Percentiles rank a stretch among this genome's conserved stretches.
phyloP scores from a whole-genome alignment of 2,888 invertebrate genomes.

The Leptarthrus brevirostris region DNA sequence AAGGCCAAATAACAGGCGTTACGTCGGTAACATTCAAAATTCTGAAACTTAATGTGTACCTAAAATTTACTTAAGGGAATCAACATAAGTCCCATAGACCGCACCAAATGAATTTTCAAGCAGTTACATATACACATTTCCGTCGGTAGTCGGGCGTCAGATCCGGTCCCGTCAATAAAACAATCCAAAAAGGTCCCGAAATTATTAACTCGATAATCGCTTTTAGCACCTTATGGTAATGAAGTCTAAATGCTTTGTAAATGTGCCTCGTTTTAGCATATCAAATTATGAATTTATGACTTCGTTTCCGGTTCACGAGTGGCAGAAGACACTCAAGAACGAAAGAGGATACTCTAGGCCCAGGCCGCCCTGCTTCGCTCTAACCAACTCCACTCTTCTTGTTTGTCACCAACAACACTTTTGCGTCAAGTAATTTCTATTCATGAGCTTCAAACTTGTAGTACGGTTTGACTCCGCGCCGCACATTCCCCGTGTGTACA shows the following conservation, averaged over 20 bases:
- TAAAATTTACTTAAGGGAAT: constrained; percentile 19
- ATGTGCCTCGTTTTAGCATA: constrained; percentile 49
- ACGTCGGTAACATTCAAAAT: neutral
- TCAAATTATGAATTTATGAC: constrained; percentile 50
- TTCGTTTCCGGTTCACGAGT: constrained; percentile 46
- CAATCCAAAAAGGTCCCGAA: constrained; percentile 49
- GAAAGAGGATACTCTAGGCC: constrained; percentile 14
- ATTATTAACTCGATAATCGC: constrained; percentile 49
- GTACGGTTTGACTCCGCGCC: neutral
- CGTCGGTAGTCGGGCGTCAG: neutral
- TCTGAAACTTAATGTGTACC: constrained; percentile 19
- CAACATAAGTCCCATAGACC: constrained; percentile 33
- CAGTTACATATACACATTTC: constrained; percentile 44
- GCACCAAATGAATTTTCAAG: constrained; percentile 32
- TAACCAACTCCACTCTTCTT: neutral
- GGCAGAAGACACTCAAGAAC: constrained; percentile 10
- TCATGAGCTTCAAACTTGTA: constrained; percentile 42
- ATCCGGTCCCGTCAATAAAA: constrained; percentile 45
- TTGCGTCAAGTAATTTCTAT: constrained; percentile 49
- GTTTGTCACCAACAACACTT: constrained; percentile 43
- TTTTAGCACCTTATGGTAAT: constrained; percentile 51
- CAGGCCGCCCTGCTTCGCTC: neutral
- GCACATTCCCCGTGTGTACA: neutral
- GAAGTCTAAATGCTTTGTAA: constrained; percentile 50
- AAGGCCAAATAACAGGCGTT: neutral